These are phyloP conservation scores for Trichogramma dendrolimi DNA, from an alignment of 2,888 invertebrate genomes.

Conservation along the genomic window DNA sequence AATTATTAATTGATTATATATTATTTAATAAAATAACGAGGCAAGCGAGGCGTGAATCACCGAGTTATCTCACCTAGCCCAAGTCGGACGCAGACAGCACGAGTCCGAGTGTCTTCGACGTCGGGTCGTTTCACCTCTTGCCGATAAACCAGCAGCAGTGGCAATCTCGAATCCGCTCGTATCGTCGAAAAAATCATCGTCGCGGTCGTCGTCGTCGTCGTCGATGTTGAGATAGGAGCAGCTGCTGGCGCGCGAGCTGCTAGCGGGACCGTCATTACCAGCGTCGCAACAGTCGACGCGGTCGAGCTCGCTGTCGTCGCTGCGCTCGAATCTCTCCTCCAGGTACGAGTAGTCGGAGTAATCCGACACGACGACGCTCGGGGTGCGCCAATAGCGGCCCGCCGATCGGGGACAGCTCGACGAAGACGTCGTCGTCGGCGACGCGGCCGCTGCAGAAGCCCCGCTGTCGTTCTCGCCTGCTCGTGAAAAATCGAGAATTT, in stretches of 20 bases:
- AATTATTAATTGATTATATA: background rate
- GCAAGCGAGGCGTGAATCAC: background rate
- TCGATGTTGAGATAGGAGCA: slow-evolving; percentile 48
- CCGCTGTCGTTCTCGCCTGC: slow-evolving; percentile 37
- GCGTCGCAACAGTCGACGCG: slow-evolving; percentile 33
- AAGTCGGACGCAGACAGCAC: slow-evolving; percentile 40
- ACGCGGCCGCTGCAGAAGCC: slow-evolving; percentile 12
- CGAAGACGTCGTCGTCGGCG: too few species aligned
- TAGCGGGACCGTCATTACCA: slow-evolving; percentile 33
- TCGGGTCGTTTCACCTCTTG: slow-evolving; percentile 33
- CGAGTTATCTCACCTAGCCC: background rate
- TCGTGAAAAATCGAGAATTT: background rate
- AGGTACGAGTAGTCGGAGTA: slow-evolving; percentile 68
- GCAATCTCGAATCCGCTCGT: background rate
- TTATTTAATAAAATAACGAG: background rate
- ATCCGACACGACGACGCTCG: slow-evolving; percentile 83
- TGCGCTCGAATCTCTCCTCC: slow-evolving; percentile 45
- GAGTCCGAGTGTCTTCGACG: slow-evolving; percentile 48
- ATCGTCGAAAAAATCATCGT: slow-evolving; percentile 21
- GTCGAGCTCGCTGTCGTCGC: slow-evolving; percentile 45
- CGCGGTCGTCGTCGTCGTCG: slow-evolving; percentile 44
- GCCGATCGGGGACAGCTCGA: too few species aligned
- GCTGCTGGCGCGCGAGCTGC: slow-evolving; percentile 45
- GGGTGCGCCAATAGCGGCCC: slow-evolving; percentile 67
- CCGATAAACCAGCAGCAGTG: background rate